phyloP scores from a whole-genome alignment of 2,113 vertebrate species.

The Barnardius zonarius region DNA sequence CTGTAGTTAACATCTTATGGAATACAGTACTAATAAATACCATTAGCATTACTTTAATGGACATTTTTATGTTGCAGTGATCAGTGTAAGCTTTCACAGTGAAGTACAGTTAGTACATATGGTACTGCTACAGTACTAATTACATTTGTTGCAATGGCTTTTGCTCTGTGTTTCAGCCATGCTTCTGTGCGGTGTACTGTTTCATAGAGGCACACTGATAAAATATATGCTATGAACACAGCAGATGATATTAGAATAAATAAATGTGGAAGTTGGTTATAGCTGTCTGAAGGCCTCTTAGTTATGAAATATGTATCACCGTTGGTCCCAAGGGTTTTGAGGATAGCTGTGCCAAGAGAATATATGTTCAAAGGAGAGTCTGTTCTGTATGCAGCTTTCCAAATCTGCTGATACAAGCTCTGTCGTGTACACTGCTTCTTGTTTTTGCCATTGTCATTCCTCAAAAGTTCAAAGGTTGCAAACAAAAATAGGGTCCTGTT shows the following conservation, averaged over 20 bases:
- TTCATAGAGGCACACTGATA: not conserved
- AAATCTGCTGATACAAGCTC: not conserved
- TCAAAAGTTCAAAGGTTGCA: not conserved
- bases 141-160: constrained; percentile 42
- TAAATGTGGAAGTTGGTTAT: constrained; percentile 56
- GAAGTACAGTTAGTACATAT: constrained; percentile 25
- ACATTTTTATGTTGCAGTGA: constrained; percentile 57
- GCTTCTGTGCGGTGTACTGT: not conserved
- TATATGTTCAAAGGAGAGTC: not conserved
- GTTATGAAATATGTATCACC: constrained; percentile 16
- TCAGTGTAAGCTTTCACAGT: constrained; percentile 50
- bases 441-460: not conserved
- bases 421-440: not conserved
- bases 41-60: constrained; percentile 59
- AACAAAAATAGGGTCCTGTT: not conserved
- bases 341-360: not conserved
- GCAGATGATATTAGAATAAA: constrained; percentile 54
- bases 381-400: not conserved
- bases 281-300: constrained; percentile 51
- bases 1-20: constrained; percentile 46
- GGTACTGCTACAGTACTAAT: constrained; percentile 16
- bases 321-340: constrained; percentile 34
- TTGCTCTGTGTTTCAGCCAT: constrained; percentile 14
- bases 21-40: constrained; percentile 59
- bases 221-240: not conserved